Evolutionary conservation across 2,113 vertebrate species (phyloP).

Genomic region (Lutjanus erythropterus): DNA sequence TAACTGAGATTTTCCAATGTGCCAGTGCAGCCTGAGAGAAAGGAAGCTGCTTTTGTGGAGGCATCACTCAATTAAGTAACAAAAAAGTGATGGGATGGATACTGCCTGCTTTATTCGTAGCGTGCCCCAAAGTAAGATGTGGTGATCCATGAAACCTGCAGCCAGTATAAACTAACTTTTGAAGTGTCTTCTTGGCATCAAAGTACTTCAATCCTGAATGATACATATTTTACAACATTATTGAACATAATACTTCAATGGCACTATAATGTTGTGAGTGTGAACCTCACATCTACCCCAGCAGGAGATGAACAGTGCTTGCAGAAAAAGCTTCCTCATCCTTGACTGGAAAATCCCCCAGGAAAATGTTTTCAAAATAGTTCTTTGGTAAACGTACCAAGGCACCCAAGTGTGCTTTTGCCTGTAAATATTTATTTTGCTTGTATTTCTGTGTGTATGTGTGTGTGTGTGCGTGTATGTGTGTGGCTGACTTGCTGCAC

Average conservation of each 20-base stretch:
- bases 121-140: neutral
- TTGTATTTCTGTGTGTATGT: neutral
- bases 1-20: neutral
- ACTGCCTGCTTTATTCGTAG: neutral
- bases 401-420: neutral
- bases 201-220: neutral
- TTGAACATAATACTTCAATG: neutral
- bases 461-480: neutral
- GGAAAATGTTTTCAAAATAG: slow-evolving; percentile 14
- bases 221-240: neutral
- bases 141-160: neutral
- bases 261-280: neutral
- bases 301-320: slow-evolving; percentile 8
- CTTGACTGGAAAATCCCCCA: slow-evolving; percentile 4
- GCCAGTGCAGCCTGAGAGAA: neutral
- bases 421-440: slow-evolving; percentile 22
- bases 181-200: neutral
- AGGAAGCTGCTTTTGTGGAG: neutral
- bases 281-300: neutral
- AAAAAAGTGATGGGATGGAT: neutral
- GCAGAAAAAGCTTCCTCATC: neutral
- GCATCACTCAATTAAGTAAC: neutral
- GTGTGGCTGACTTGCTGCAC: neutral
- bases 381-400: slow-evolving; percentile 6
- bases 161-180: neutral